These are phyloP conservation scores for Tribolium castaneum DNA, from an alignment of 1,140 invertebrate species.

Conservation along the genomic window DNA sequence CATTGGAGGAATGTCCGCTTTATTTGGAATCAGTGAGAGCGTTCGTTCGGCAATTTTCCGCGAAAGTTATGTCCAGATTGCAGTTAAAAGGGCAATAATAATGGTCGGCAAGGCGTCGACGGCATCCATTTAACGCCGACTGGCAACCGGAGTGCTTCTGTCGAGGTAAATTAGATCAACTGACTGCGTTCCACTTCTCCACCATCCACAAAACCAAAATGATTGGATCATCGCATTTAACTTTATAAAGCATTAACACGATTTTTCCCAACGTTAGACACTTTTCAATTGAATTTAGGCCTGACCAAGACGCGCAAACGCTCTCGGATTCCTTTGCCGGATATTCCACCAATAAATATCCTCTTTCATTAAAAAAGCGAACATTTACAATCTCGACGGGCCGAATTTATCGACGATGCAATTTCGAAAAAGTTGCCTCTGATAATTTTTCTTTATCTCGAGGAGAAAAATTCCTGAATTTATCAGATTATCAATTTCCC, in stretches of 20 bases:
- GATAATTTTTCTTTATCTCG: constrained; percentile 18
- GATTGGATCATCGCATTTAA: constrained; percentile 49
- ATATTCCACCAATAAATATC: constrained; percentile 17
- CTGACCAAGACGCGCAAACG: background rate
- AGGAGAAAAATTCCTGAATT: background rate
- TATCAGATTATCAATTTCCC: background rate
- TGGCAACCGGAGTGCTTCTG: constrained; percentile 41
- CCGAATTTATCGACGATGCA: constrained; percentile 5
- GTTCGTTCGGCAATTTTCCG: constrained; percentile 5
- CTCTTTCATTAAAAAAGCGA: constrained; percentile 24
- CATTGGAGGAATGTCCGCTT: background rate
- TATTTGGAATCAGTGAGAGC: background rate
- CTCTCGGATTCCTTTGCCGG: constrained; percentile 11
- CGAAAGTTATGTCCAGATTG: constrained; percentile 26
- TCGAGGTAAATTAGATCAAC: constrained; percentile 44
- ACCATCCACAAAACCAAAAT: constrained; percentile 45
- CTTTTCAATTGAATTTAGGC: constrained; percentile 42
- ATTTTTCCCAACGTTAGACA: constrained; percentile 41
- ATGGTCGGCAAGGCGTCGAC: constrained; percentile 14
- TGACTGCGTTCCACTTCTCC: constrained; percentile 41
- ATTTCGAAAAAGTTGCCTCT: background rate
- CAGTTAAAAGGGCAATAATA: constrained; percentile 45
- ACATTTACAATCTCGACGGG: constrained; percentile 6
- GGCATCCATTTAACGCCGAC: constrained; percentile 43
- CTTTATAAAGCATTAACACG: constrained; percentile 49